Evolutionary conservation across 2,113 vertebrate genomes (phyloP).

Genomic region (Oceanites oceanicus): DNA sequence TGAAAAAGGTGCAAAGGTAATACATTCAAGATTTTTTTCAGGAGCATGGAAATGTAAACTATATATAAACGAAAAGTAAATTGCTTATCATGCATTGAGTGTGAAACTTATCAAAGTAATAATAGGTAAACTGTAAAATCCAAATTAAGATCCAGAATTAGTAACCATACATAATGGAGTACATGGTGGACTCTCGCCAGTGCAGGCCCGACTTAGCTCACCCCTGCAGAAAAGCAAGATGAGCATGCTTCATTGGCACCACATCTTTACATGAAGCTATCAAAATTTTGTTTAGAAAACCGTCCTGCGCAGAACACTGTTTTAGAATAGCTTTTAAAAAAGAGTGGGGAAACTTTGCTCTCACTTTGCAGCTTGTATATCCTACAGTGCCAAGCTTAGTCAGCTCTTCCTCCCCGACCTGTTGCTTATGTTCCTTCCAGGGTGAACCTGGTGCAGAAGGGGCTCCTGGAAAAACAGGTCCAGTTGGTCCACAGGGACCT

Average conservation of each 20-base stretch:
- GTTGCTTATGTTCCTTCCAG: constrained; percentile 58
- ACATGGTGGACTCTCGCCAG: neutral
- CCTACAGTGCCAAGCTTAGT: neutral
- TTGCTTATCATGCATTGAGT: neutral
- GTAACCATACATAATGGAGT: neutral
- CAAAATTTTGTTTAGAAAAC: neutral
- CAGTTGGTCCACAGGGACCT: constrained; percentile 93
- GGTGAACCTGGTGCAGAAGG: constrained; percentile 93
- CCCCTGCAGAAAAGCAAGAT: neutral
- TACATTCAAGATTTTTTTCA: neutral
- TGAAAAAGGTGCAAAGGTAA: constrained; percentile 98
- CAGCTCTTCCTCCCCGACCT: neutral
- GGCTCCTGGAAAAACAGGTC: constrained; percentile 93
- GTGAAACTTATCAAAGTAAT: neutral
- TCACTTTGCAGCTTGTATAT: neutral
- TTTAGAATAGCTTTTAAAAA: neutral
- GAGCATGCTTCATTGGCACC: neutral
- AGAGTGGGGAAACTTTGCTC: neutral
- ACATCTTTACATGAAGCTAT: neutral
- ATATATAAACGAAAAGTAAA: neutral
- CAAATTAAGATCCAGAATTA: neutral
- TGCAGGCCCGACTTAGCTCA: neutral
- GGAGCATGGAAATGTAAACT: neutral
- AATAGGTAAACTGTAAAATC: neutral
- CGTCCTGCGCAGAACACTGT: neutral